phyloP scores from a whole-genome alignment of 1,140 invertebrate species.

The Habropoda laboriosa region DNA sequence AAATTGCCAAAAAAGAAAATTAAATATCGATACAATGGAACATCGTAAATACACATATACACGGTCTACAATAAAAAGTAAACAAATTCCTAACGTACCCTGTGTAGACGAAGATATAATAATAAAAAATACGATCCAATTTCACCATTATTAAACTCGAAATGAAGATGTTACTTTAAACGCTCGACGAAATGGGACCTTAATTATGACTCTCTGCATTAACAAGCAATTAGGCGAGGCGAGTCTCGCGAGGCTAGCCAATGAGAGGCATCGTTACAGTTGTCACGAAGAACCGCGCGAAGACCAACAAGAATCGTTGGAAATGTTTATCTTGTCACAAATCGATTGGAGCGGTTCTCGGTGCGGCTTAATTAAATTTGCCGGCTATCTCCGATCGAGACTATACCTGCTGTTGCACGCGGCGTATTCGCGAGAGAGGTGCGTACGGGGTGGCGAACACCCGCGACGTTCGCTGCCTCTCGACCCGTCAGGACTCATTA shows the following conservation, averaged over 20 bases:
- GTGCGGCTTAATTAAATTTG: constrained; percentile 51
- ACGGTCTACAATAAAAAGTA: no score
- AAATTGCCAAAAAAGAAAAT: no score
- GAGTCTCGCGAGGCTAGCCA: neutral
- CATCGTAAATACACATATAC: no score
- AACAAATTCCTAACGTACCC: no score
- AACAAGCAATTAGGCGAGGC: constrained; percentile 17
- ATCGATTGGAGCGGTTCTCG: constrained; percentile 38
- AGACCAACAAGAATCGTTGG: constrained; percentile 34
- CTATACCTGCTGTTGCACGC: constrained; percentile 44
- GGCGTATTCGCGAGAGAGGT: constrained; percentile 19
- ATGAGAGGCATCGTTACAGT: constrained; percentile 18
- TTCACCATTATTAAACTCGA: neutral
- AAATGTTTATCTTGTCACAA: constrained; percentile 48
- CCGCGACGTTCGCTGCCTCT: constrained; percentile 17
- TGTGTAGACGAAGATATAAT: no score
- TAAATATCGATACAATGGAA: no score
- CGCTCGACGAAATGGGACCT: neutral
- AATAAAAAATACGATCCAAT: no score
- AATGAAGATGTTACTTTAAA: neutral
- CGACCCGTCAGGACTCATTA: constrained; percentile 55
- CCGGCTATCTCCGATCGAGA: constrained; percentile 40
- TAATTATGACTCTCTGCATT: constrained; percentile 5
- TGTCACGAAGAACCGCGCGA: constrained; percentile 33
- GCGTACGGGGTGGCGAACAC: constrained; percentile 39